Percentiles rank a stretch among this genome's conserved stretches.
Conservation (phyloP, 2,888 invertebrate genomes). For the Rhodophaea formosa region DNA sequence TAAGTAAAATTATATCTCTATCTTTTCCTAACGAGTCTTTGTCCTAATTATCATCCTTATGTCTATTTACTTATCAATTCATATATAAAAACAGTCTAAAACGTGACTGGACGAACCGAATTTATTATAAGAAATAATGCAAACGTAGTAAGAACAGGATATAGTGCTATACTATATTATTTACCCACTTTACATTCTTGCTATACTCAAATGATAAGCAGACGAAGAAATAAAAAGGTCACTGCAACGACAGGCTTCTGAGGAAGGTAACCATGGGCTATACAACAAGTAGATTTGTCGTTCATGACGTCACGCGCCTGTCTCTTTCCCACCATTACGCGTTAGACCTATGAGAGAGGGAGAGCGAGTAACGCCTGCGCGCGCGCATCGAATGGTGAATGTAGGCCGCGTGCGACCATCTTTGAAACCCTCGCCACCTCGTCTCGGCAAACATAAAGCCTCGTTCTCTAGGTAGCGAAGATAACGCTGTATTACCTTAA, state of each 20-base stretch:
- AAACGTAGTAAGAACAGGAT: too few species aligned
- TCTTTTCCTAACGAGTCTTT: too few species aligned
- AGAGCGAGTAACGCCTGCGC: slow-evolving; percentile 55
- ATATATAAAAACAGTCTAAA: too few species aligned
- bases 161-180: neutral
- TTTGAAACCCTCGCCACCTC: slow-evolving; percentile 69
- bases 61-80: too few species aligned
- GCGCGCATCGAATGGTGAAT: slow-evolving; percentile 73
- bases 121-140: too few species aligned
- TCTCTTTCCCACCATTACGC: slow-evolving; percentile 42
- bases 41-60: too few species aligned
- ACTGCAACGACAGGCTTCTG: slow-evolving; percentile 50
- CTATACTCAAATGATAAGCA: neutral
- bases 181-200: neutral
- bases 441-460: slow-evolving; percentile 64
- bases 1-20: too few species aligned
- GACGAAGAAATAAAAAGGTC: slow-evolving; percentile 28
- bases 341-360: slow-evolving; percentile 48
- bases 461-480: slow-evolving; percentile 43
- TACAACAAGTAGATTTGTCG: slow-evolving; percentile 49
- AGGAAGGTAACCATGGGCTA: slow-evolving; percentile 50
- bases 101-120: too few species aligned
- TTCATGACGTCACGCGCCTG: slow-evolving; percentile 48
- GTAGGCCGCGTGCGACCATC: slow-evolving; percentile 78
- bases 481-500: neutral